phyloP scores from a whole-genome alignment of 2,888 invertebrate species.

The Agrenia bidenticulata region DNA sequence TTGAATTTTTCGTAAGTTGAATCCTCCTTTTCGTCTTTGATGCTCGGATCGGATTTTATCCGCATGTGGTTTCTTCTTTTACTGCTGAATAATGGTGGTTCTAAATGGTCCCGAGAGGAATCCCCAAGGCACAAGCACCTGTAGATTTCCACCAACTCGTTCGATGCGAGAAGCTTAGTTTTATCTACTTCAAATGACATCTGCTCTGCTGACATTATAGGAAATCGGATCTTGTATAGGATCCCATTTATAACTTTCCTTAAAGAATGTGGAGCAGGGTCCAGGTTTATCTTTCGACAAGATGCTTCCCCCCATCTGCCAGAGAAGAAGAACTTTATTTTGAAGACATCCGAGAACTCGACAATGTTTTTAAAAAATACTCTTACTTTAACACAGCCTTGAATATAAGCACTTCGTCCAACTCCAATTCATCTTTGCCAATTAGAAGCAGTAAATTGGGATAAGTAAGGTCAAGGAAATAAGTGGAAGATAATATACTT shows the following conservation, averaged over 20 bases:
- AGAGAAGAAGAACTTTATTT: neutral
- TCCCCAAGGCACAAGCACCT: neutral
- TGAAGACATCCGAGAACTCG: neutral
- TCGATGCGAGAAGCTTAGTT: neutral
- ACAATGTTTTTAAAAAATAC: neutral
- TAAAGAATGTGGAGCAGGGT: slow-evolving; percentile 13
- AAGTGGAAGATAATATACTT: slow-evolving; percentile 20
- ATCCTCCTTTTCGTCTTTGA: slow-evolving; percentile 15
- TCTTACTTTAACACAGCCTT: slow-evolving; percentile 19
- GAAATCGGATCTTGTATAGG: slow-evolving; percentile 22
- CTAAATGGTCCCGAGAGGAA: neutral
- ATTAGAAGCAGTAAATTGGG: slow-evolving; percentile 11
- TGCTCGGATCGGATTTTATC: neutral
- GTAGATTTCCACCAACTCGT: slow-evolving; percentile 9
- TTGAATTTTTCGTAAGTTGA: too few species aligned
- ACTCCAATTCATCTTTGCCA: slow-evolving; percentile 23
- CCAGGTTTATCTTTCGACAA: slow-evolving; percentile 3
- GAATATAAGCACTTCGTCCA: slow-evolving; percentile 24
- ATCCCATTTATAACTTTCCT: slow-evolving; percentile 6
- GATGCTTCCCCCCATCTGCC: slow-evolving; percentile 21
- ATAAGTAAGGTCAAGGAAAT: slow-evolving; percentile 12
- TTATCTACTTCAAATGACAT: slow-evolving; percentile 17
- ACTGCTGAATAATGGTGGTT: slow-evolving; percentile 12
- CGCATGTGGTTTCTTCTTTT: neutral
- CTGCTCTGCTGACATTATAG: slow-evolving; percentile 12